These are phyloP conservation scores for Parapristionchus giblindavisi DNA, from an alignment of 2,888 invertebrate genomes.

Conservation along the genomic window DNA sequence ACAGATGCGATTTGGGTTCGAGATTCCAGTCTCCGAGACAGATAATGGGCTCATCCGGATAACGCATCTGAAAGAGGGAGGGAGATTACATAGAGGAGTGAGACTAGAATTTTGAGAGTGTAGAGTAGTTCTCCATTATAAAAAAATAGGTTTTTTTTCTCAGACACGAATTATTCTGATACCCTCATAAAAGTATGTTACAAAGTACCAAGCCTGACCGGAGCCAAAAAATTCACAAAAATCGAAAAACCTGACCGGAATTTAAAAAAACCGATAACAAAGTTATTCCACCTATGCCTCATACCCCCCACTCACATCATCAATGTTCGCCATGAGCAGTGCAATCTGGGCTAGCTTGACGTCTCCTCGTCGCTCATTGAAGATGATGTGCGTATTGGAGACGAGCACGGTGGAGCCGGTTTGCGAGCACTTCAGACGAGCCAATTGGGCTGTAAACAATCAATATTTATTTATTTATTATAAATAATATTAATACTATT, in stretches of 20 bases:
- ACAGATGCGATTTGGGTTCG: slow-evolving; percentile 80
- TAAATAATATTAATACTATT: too few species aligned
- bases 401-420: slow-evolving; percentile 76
- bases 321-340: slow-evolving; percentile 84
- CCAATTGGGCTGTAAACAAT: slow-evolving; percentile 54
- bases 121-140: too few species aligned
- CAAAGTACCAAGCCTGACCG: too few species aligned
- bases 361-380: slow-evolving; percentile 89
- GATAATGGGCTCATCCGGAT: slow-evolving; percentile 77
- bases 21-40: slow-evolving; percentile 93
- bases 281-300: too few species aligned
- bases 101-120: too few species aligned
- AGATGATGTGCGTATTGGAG: slow-evolving; percentile 92
- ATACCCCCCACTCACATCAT: slow-evolving; percentile 77
- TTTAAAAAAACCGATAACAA: too few species aligned
- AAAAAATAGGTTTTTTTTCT: too few species aligned
- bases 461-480: too few species aligned
- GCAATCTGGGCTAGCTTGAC: slow-evolving; percentile 88
- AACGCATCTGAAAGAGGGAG: slow-evolving; percentile 35
- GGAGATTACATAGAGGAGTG: neutral
- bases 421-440: slow-evolving; percentile 43
- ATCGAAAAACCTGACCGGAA: too few species aligned
- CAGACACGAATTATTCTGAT: too few species aligned
- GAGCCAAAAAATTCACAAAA: too few species aligned
- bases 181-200: too few species aligned